Conservation (phyloP, 2,888 invertebrate species). For the Yponomeuta plumbellus region DNA sequence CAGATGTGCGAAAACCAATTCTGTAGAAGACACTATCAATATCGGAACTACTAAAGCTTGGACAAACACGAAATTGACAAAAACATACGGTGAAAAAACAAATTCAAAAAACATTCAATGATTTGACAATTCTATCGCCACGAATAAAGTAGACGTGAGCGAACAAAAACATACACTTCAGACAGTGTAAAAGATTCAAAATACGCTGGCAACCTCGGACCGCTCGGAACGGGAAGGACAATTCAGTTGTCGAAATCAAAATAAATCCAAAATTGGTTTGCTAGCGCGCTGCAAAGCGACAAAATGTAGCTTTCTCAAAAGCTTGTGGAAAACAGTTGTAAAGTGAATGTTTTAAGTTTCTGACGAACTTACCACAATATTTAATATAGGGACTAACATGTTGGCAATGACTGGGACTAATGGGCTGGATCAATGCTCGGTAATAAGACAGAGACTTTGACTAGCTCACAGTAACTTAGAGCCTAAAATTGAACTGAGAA, state of each 20-base stretch:
- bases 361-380: slow-evolving; percentile 8
- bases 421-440: background rate
- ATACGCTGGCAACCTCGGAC: slow-evolving; percentile 2
- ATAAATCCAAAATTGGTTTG: background rate
- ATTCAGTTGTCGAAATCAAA: background rate
- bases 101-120: slow-evolving; percentile 36
- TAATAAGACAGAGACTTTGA: background rate
- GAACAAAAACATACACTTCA: slow-evolving; percentile 6
- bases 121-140: slow-evolving; percentile 36
- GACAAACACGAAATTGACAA: slow-evolving; percentile 34
- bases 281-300: slow-evolving; percentile 1
- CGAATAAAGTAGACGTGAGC: slow-evolving; percentile 26
- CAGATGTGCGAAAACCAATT: slow-evolving; percentile 54
- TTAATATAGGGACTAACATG: slow-evolving; percentile 3
- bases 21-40: slow-evolving; percentile 49
- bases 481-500: no score
- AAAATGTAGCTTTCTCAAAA: slow-evolving; percentile 8
- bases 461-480: no score
- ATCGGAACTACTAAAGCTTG: slow-evolving; percentile 51
- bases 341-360: slow-evolving; percentile 1
- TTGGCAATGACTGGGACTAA: background rate
- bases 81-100: slow-evolving; percentile 21
- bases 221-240: background rate
- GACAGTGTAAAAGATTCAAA: background rate
- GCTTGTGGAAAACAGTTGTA: background rate